Base-by-base conservation (phyloP, 2,888 invertebrate species). In the Onchidella celtica region DNA sequence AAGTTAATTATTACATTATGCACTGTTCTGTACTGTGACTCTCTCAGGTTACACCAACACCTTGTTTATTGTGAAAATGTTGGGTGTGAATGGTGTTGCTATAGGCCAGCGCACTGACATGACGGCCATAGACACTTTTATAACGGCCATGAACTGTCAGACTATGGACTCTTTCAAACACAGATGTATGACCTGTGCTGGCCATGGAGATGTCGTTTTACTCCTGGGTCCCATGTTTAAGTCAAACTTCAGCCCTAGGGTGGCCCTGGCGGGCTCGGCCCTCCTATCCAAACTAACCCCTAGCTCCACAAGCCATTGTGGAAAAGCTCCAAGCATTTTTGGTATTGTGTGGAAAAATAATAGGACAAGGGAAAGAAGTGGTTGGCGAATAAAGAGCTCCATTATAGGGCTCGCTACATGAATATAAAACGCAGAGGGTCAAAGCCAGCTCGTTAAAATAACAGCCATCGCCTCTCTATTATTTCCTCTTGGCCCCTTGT, bases 181-280 rank as follows among this genome's bases (percentile, higher is more conserved):
- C 27, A 59, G 17, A 17, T 17, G 9, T 47, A 11, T 17, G 17
- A 47, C 47, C 21, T 2, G 32, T 9, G 2, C 14, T 21, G 70
- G 38, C 2, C 27, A 70, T 21, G 6, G 17, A 29, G 72, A 24
- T 57, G 57, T 57, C 55, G 1, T 55, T 55, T 27, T 29, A 47
- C 9, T 27, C n/a, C 55, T 3, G 27, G 24, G n/a, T 59, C 57
- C 11, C 32, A 47, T 47, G 47, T 47, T 47, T 38, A 21, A 40
- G 69, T 59, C 72, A 57, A 57, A 57, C 40, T 40, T 63, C 63
- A 74, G 63, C 38, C 73, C 32, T 24, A 63, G 34, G 36, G 63
- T 14, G 24, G 21, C 36, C 59, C 24, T 38, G 2, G 27, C 36
- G 38, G 14, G 27, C 36, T 3, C 1, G 74, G 36, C 32, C 29